These are phyloP conservation scores for Prionace glauca DNA, from an alignment of 2,797 vertebrate genomes.

Conservation along the genomic window DNA sequence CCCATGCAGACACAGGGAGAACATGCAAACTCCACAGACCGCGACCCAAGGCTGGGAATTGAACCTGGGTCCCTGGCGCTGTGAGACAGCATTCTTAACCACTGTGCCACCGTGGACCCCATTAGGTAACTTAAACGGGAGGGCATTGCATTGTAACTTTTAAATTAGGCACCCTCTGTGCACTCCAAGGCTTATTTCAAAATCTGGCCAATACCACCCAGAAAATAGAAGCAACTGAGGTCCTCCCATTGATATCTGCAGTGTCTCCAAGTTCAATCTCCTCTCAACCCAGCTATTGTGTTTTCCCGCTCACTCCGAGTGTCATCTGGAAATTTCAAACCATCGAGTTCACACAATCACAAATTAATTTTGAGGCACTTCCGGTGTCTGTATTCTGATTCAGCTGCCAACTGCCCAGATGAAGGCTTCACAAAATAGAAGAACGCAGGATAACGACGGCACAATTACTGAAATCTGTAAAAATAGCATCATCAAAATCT, in stretches of 20 bases:
- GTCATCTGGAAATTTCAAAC: neutral
- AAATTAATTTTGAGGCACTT: neutral
- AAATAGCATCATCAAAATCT: neutral
- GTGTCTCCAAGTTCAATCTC: too few species aligned
- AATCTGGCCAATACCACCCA: neutral
- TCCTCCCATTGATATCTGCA: neutral
- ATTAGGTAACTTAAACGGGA: neutral
- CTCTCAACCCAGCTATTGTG: neutral
- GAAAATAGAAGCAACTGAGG: neutral
- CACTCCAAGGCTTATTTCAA: neutral
- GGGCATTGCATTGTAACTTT: neutral
- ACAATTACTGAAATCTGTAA: neutral
- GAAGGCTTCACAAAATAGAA: neutral
- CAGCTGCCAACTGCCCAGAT: too few species aligned
- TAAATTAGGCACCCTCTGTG: neutral
- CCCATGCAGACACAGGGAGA: too few species aligned
- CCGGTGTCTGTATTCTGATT: neutral
- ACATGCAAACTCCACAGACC: too few species aligned
- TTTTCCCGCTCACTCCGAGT: neutral
- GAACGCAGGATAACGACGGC: neutral
- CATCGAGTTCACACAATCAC: neutral
- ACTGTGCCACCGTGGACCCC: too few species aligned
- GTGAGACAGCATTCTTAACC: too few species aligned
- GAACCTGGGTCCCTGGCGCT: too few species aligned
- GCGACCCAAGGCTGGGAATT: too few species aligned